Evolutionary conservation across 2,888 invertebrate genomes (phyloP).

Genomic region (Agrotis segetum): DNA sequence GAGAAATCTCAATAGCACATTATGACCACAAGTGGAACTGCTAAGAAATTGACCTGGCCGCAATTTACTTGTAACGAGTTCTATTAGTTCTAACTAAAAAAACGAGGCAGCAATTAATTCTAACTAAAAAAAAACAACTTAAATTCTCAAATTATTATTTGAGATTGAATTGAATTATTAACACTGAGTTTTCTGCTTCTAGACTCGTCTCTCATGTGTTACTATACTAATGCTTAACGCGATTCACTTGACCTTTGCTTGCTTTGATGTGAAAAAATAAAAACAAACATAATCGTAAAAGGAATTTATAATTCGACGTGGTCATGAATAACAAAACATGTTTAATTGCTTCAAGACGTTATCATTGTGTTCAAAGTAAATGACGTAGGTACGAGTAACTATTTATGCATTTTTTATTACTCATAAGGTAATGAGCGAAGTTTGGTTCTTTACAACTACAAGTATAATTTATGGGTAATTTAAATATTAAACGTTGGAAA

Average conservation of each 20-base stretch:
- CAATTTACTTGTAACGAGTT: too few relatives aligned
- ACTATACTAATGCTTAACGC: conserved; percentile 27
- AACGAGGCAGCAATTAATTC: neutral
- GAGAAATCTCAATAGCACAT: neutral
- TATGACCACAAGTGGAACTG: too few relatives aligned
- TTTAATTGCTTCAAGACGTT: neutral
- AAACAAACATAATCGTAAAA: conserved; percentile 17
- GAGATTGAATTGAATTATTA: neutral
- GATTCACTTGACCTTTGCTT: conserved; percentile 19
- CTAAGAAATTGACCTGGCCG: too few relatives aligned
- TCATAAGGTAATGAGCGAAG: neutral
- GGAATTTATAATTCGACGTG: conserved; percentile 10
- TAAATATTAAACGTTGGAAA: too few relatives aligned
- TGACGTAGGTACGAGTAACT: too few relatives aligned
- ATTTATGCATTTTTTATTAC: neutral
- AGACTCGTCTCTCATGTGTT: conserved; percentile 5
- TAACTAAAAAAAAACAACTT: neutral
- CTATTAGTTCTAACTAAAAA: neutral
- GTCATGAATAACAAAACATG: conserved; percentile 2
- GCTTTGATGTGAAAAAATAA: neutral
- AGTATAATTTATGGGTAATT: too few relatives aligned
- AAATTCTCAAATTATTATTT: neutral
- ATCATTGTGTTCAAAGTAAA: neutral
- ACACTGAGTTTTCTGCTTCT: neutral
- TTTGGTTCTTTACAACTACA: neutral